Evolutionary conservation across 2,113 vertebrate genomes (phyloP), one percentile per base, ranked within the genome.

Genomic region (Toxotes jaculatrix): DNA sequence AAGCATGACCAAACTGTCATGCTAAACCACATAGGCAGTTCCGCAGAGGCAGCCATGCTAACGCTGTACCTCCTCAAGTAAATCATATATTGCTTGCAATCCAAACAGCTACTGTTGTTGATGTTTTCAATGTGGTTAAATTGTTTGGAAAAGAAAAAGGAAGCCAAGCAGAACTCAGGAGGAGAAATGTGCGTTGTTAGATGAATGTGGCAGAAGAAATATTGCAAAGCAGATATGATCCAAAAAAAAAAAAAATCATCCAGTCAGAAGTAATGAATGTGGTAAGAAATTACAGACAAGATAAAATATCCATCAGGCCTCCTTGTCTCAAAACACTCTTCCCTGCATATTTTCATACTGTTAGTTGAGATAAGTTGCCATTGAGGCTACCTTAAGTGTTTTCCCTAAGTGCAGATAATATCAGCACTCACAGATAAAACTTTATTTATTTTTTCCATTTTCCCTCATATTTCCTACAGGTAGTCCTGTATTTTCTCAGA

Each of bases 331-430:
- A 45, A 85, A 76, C 67, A 63, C 57, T 47, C 11, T 27, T 17
- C 55, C 21, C 60, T 49, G 40, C 53, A 74, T 59, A 72, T 77
- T 71, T 86, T 31, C 38, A 60, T 66, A 57, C 40, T 45, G 53
- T 62, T 68, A 38, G 64, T 12, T 0, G 13, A 75, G 74, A 87
- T 77, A 67, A 79, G 42, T 60, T n/a, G 4, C 42, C 56, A 57
- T 67, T 59, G 73, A 80, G 67, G 56, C 53, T 45, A 60, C 57
- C 36, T 63, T 60, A 40, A 82, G 64, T 60, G 45, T 64, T 79
- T 62, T 57, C 40, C 40, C 23, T 40, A 63, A 71, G 36, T 81
- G 71, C 56, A 89, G 85, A 90, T 74, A 40, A 6, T 77, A 85
- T 88, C 82, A 68, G 38, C 57, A 38, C 47, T 76, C 74, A 59